These are phyloP conservation scores for Coreius guichenoti DNA, from an alignment of 2,797 vertebrate genomes.

Conservation along the genomic window DNA sequence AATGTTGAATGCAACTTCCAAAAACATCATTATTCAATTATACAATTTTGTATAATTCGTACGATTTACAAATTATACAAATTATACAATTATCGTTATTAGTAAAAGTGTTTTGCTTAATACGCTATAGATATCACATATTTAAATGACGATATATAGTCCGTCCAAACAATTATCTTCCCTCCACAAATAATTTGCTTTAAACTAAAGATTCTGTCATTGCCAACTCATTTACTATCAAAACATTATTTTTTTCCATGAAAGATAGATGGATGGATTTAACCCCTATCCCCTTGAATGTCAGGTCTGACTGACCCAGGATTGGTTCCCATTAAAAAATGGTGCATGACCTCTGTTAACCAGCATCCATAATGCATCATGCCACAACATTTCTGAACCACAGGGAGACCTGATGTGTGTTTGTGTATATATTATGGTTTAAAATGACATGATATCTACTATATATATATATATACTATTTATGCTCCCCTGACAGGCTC, in stretches of 20 bases:
- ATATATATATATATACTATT: too few relatives aligned
- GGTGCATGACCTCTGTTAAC: neutral
- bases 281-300: neutral
- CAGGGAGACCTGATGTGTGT: too few relatives aligned
- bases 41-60: neutral
- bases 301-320: neutral
- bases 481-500: too few relatives aligned
- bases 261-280: neutral
- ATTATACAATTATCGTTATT: too few relatives aligned
- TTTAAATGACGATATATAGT: neutral
- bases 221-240: neutral
- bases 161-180: neutral
- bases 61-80: too few relatives aligned
- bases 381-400: too few relatives aligned
- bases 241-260: neutral
- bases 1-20: neutral
- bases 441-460: too few relatives aligned
- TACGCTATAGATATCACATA: neutral
- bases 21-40: neutral
- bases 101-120: neutral
- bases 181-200: neutral
- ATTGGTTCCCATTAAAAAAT: neutral
- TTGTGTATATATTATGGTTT: too few relatives aligned
- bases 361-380: neutral
- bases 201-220: neutral